A percentile compares a stretch with the other conserved stretches of the same genome.
These are phyloP conservation scores for Pristis pectinata DNA, from an alignment of 2,797 vertebrate genomes.

Conservation along the genomic window DNA sequence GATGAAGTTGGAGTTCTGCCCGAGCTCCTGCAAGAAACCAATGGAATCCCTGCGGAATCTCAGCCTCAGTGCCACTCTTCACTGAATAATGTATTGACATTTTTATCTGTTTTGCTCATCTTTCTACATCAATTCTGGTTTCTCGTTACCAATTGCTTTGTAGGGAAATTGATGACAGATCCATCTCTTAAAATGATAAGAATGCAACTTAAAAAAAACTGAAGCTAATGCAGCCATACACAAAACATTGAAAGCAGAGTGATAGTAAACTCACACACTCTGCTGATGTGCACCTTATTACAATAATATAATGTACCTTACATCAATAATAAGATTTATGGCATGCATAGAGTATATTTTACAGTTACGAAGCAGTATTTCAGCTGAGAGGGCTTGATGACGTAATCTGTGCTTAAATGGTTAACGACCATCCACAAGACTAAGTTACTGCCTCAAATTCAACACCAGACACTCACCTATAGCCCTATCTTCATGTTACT, in stretches of 20 bases:
- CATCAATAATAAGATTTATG: no score
- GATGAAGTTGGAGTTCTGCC: not conserved
- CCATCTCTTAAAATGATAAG: not conserved
- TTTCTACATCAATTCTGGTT: not conserved
- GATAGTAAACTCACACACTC: not conserved
- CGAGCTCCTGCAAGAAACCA: not conserved
- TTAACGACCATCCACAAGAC: not conserved
- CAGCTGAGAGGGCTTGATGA: not conserved
- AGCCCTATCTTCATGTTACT: not conserved
- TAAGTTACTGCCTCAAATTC: not conserved
- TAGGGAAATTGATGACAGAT: not conserved
- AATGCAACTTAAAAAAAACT: not conserved
- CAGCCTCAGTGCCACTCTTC: not conserved
- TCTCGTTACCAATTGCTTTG: not conserved
- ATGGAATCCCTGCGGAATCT: not conserved
- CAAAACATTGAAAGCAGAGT: no score
- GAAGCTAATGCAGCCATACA: no score
- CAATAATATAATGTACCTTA: no score
- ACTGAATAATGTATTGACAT: not conserved
- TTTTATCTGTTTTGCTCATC: not conserved
- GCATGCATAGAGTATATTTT: not conserved
- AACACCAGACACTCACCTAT: not conserved
- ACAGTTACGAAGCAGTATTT: not conserved
- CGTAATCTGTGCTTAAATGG: not conserved
- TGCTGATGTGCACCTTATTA: not conserved